These are phyloP conservation scores for Araneus ventricosus DNA, from an alignment of 1,140 invertebrate species.

Conservation along the genomic window DNA sequence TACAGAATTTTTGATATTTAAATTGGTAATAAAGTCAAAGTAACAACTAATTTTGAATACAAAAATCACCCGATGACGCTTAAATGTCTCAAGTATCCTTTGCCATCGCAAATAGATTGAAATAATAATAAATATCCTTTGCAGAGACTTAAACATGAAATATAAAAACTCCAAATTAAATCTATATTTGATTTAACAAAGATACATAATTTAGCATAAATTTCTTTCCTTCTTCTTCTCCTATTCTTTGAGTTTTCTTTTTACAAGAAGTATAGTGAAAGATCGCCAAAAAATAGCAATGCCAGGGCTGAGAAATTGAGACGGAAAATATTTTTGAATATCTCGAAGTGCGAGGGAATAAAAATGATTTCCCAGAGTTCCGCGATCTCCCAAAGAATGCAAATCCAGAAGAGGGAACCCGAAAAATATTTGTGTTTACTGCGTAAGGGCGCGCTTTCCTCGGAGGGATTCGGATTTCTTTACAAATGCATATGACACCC, in stretches of 20 bases:
- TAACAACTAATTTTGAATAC: too few relatives aligned
- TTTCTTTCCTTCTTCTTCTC: not conserved
- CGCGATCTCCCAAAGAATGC: not conserved
- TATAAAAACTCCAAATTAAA: too few relatives aligned
- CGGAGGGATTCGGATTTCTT: not conserved
- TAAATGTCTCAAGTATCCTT: too few relatives aligned
- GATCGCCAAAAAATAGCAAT: not conserved
- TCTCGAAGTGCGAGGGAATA: not conserved
- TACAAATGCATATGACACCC: not conserved
- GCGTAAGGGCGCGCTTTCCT: not conserved
- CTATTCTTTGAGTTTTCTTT: too few relatives aligned
- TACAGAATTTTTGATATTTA: too few relatives aligned
- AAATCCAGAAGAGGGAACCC: not conserved
- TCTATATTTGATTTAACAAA: not conserved
- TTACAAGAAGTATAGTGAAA: not conserved
- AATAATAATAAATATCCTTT: too few relatives aligned
- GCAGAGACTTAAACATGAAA: too few relatives aligned
- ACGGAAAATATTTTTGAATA: not conserved
- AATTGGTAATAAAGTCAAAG: too few relatives aligned
- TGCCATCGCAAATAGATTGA: too few relatives aligned
- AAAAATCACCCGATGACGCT: too few relatives aligned
- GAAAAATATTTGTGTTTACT: constrained; percentile 7
- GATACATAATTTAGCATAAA: not conserved
- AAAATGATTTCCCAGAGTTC: not conserved
- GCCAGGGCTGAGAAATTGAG: not conserved